A percentile compares a stretch with the other conserved stretches of the same genome.
These are phyloP conservation scores for Parazoanthus swiftii DNA, from an alignment of 92 coral and sea anemone genomes.

Conservation along the genomic window DNA sequence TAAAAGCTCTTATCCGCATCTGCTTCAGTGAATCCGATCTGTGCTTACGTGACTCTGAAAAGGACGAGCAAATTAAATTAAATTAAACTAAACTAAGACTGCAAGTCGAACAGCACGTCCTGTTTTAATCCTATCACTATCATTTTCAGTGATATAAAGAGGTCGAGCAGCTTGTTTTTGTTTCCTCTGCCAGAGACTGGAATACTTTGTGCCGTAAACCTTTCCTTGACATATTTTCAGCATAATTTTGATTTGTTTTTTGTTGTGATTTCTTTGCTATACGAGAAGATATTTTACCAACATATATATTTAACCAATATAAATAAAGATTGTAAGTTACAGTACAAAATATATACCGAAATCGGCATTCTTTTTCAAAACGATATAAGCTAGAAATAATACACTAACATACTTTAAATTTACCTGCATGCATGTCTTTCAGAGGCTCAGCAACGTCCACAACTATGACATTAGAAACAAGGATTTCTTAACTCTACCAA, in stretches of 20 bases:
- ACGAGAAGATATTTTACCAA: no score
- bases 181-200: not conserved
- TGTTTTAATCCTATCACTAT: not conserved
- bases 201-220: not conserved
- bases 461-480: no score
- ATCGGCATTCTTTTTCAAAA: not conserved
- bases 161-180: not conserved
- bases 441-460: not conserved
- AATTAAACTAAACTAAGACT: not conserved
- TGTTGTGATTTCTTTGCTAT: not conserved
- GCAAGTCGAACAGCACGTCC: slow-evolving; percentile 9
- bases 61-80: not conserved
- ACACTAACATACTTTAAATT: no score
- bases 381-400: not conserved
- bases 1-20: not conserved
- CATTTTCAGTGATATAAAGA: no score
- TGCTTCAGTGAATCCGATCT: not conserved
- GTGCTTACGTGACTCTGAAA: not conserved
- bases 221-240: not conserved
- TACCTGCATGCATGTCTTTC: not conserved
- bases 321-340: no score
- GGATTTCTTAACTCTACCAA: not conserved
- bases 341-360: not conserved
- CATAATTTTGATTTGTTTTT: not conserved
- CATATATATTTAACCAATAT: no score